These are phyloP conservation scores for Halictus quadricinctus DNA, from an alignment of 2,888 invertebrate genomes.

Conservation along the genomic window DNA sequence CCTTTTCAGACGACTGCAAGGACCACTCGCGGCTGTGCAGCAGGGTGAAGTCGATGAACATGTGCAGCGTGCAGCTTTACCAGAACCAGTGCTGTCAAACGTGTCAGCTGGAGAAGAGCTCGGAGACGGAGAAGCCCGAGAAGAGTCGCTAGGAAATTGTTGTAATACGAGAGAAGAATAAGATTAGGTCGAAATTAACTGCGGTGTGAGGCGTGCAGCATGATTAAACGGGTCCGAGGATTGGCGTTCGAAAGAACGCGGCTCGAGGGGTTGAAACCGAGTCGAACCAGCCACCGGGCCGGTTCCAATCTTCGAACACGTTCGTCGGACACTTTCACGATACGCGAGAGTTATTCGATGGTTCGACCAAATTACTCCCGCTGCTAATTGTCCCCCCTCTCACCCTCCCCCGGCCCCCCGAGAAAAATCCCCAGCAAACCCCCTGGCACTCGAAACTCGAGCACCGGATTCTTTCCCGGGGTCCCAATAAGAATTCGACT, in stretches of 20 bases:
- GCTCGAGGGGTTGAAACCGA: not conserved
- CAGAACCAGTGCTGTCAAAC: conserved; percentile 94
- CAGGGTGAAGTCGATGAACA: conserved; percentile 93
- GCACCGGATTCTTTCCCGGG: conserved; percentile 37
- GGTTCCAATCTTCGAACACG: conserved; percentile 16
- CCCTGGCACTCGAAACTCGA: conserved; percentile 39
- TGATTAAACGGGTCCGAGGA: conserved; percentile 33
- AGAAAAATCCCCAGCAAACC: not conserved
- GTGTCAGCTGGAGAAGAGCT: conserved; percentile 83
- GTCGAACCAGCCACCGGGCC: not conserved
- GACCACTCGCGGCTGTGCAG: conserved; percentile 93
- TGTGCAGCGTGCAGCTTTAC: conserved; percentile 93
- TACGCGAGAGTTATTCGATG: conserved; percentile 39
- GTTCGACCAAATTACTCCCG: conserved; percentile 64
- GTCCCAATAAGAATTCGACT: conserved; percentile 41
- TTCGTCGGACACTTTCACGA: conserved; percentile 25
- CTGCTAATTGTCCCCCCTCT: conserved; percentile 51
- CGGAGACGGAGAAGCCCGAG: not conserved
- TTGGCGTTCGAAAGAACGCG: conserved; percentile 44
- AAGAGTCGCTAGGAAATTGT: conserved; percentile 38
- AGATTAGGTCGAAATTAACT: conserved; percentile 48
- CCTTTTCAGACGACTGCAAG: conserved; percentile 87
- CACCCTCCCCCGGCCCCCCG: conserved; percentile 7
- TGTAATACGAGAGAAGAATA: conserved; percentile 37
- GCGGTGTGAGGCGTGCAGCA: conserved; percentile 39